Percentiles rank a stretch among this genome's conserved stretches.
phyloP scores from a whole-genome alignment of 2,797 vertebrate genomes.

The Pantherophis alleghaniensis region DNA sequence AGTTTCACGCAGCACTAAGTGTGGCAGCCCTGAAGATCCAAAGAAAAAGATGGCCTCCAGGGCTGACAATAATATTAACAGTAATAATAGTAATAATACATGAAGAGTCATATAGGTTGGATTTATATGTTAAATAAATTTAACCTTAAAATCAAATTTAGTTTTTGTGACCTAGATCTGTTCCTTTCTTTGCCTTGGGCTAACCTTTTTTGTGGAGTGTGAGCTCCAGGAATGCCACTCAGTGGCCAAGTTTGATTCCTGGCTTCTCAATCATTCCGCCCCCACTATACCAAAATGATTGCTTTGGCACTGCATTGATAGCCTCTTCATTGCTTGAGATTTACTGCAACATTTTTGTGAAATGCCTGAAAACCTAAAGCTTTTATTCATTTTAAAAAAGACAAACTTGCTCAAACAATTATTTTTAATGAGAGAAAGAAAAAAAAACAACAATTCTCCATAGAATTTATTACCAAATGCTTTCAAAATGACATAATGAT shows the following conservation, averaged over 20 bases:
- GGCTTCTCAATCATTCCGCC: background rate
- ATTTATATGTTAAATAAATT: background rate
- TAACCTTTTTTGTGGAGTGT: background rate
- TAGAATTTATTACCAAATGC: conserved; percentile 19
- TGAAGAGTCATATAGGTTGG: background rate
- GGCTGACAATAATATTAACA: background rate
- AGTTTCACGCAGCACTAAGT: too few relatives aligned
- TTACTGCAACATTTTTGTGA: conserved; percentile 18
- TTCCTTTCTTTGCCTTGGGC: background rate
- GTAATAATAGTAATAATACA: background rate
- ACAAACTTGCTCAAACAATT: background rate
- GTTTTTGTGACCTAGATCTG: background rate
- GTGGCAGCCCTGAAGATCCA: too few relatives aligned
- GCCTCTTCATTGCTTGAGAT: conserved; percentile 6
- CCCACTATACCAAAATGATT: background rate
- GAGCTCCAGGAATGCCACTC: background rate
- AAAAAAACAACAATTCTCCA: conserved; percentile 31
- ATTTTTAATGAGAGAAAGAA: conserved; percentile 13
- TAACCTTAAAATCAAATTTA: background rate
- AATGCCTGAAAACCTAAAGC: background rate
- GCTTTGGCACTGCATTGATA: conserved; percentile 34
- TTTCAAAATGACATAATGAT: background rate
- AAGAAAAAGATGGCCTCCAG: too few relatives aligned
- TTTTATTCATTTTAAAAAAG: background rate
- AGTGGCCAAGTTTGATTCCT: background rate